Evolutionary conservation across 2,113 vertebrate species (phyloP), one percentile per base, ranked within the genome.

Genomic region (Pangasianodon gigas): DNA sequence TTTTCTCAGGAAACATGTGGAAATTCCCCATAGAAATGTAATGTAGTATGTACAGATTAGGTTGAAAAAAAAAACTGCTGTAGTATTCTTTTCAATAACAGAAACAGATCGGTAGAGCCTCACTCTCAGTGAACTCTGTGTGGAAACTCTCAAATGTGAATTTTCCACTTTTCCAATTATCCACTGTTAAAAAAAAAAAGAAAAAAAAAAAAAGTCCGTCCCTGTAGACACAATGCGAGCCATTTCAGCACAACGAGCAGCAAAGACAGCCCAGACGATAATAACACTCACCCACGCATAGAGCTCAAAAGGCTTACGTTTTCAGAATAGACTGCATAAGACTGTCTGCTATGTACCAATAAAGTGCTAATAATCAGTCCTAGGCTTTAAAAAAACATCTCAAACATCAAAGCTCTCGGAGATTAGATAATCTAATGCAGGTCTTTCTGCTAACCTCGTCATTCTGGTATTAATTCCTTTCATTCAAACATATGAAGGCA

Each of bases 171-270:
- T 37, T 37, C 37, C 37, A 37, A 37, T 37, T 37, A 37, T 37
- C 37, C 37, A 37, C 37, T 37, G 37, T 29, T 0, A 10, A 4
- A 67, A 67, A 1, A 10, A 4, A 67, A 67, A n/a, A 67, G 0
- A 67, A 65, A 65, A 2, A 9, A 32, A n/a, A 3, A 67, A 67
- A 71, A 44, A 0, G 37, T 37, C 3, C 14, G 18, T 21, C 71
- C 37, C 26, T 65, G 62, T 65, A 8, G 18, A 67, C 48, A 46
- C 46, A 46, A 46, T 3, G 46, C 46, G 46, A 46, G 46, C 44
- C 58, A 89, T 79, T 75, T 79, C 79, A 84, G 81, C 52, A 77
- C 71, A 75, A 75, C 19, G 51, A 87, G 10, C 69, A 75, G 85
- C 32, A 56, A 44, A 19, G 58, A 58, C 32, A 87, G 69, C 24